phyloP scores from a whole-genome alignment of 1,140 invertebrate species.

The Drosophila pachea region DNA sequence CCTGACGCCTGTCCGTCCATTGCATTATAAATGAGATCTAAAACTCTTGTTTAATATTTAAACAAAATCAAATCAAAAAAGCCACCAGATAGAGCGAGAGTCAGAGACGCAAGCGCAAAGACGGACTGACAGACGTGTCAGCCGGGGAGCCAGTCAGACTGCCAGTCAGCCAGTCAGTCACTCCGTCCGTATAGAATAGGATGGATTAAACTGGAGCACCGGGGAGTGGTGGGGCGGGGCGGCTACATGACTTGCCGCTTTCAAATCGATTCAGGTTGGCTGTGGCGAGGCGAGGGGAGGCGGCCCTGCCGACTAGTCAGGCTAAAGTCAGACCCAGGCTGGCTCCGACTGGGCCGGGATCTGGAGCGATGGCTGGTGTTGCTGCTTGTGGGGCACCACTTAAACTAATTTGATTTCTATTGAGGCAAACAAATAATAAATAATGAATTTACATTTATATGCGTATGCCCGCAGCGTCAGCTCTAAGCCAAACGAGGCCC shows the following conservation, averaged over 20 bases:
- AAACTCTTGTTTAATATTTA: slow-evolving; percentile 77
- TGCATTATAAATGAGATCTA: slow-evolving; percentile 75
- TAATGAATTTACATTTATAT: slow-evolving; percentile 78
- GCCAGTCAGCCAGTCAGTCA: slow-evolving; percentile 43
- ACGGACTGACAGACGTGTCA: slow-evolving; percentile 53
- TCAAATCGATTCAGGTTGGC: slow-evolving; percentile 63
- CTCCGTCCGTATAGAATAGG: slow-evolving; percentile 24
- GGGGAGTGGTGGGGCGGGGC: neutral
- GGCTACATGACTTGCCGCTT: slow-evolving; percentile 55
- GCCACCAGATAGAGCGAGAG: slow-evolving; percentile 3
- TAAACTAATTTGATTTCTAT: slow-evolving; percentile 78
- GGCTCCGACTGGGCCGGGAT: neutral
- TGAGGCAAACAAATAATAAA: slow-evolving; percentile 78
- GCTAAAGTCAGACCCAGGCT: too few species aligned
- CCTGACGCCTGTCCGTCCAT: slow-evolving; percentile 12
- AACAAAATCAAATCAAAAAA: slow-evolving; percentile 75
- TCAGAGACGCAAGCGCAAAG: slow-evolving; percentile 2
- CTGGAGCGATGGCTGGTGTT: slow-evolving; percentile 11
- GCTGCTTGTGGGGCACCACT: slow-evolving; percentile 50
- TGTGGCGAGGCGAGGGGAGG: neutral
- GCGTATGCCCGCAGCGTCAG: slow-evolving; percentile 50
- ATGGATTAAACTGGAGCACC: slow-evolving; percentile 49
- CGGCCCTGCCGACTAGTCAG: neutral
- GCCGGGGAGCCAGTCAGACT: slow-evolving; percentile 37
- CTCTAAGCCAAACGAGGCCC: slow-evolving; percentile 17